A percentile compares a stretch with the other conserved stretches of the same genome.
These are phyloP conservation scores for Sinodicranocentrus sp. DNA, from an alignment of 2,888 invertebrate species.

Conservation along the genomic window DNA sequence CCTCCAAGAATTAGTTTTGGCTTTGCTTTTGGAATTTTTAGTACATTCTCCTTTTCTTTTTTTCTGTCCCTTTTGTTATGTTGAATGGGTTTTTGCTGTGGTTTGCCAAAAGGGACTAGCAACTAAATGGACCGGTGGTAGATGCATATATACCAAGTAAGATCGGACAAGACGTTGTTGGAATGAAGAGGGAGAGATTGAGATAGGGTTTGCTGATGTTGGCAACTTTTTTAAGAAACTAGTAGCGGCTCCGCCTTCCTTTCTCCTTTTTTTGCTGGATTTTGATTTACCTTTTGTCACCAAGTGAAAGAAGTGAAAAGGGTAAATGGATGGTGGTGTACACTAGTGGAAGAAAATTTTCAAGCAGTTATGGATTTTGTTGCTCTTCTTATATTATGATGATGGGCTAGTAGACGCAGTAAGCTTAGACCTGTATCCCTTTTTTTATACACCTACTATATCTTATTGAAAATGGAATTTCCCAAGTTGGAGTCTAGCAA, in stretches of 20 bases:
- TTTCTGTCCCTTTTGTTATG: conserved; percentile 56
- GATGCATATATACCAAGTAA: conserved; percentile 26
- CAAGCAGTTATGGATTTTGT: conserved; percentile 22
- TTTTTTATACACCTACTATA: no score
- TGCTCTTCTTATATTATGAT: no score
- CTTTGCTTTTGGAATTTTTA: conserved; percentile 65
- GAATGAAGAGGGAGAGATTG: conserved; percentile 21
- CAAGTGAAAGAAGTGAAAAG: conserved; percentile 27
- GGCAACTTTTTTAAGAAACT: conserved; percentile 54
- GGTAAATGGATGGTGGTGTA: conserved; percentile 25
- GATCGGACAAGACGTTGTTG: conserved; percentile 1
- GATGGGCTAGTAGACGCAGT: no score
- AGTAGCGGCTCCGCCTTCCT: conserved; percentile 43
- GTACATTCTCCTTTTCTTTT: conserved; percentile 53
- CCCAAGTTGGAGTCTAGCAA: conserved; percentile 11
- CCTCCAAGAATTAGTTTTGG: conserved; percentile 48
- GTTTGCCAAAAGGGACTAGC: conserved; percentile 62
- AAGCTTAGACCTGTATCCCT: no score
- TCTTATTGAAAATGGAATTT: conserved; percentile 21
- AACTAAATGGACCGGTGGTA: conserved; percentile 35
- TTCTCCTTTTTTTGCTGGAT: conserved; percentile 40
- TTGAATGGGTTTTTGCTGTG: conserved; percentile 62
- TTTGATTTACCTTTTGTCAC: conserved; percentile 67
- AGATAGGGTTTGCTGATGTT: conserved; percentile 55
- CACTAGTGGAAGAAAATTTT: conserved; percentile 10